Evolutionary conservation across 1,140 invertebrate species (phyloP), one percentile per base, ranked within the genome.

Genomic region (Magallana gigas): DNA sequence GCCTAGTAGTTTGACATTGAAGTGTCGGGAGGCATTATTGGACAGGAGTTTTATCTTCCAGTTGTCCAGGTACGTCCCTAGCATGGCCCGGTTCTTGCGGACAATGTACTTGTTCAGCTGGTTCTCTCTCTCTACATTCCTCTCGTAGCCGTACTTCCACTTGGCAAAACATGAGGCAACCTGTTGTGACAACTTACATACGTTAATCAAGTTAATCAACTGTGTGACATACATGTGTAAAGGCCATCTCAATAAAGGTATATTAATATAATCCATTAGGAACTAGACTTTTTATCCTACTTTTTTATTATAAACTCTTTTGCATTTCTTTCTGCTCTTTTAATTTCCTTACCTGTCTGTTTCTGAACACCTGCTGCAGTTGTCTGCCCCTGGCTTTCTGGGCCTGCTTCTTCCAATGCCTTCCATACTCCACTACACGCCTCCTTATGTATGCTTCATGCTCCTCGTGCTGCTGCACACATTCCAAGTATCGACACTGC

Each of bases 401-500:
- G 16, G 89, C 87, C 59, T 87, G 88, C 23, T 59, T 84, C 56
- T 60, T 88, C 89, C 89, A 90, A 64, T 68, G 82, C 56, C 87
- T 88, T 8, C 81, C 87, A 14, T 88, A 71, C 59, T 88, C 62
- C 58, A 90, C 58, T 11, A 87, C 89, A 62, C 83, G 36, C 14
- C 83, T 80, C 36, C 84, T 81, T 7, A 88, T 57, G 57, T 80
- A 81, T 57, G 85, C 48, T 18, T 88, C 85, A 57, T 90, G 85
- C 57, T 90, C 87, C 58, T 88, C 87, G 82, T 90, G 84, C 60
- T 88, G 56, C 59, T 84, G 62, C 80, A 90, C 60, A 12, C 87
- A 64, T 8, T 85, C 80, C 12, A 86, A n/a, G 59, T 90, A 88
- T 5, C 60, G 64, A 9, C 14, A 23, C 18, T 86, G 87, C 89